Base-by-base conservation (phyloP, 2,888 invertebrate species). In the Parascotia fuliginaria region DNA sequence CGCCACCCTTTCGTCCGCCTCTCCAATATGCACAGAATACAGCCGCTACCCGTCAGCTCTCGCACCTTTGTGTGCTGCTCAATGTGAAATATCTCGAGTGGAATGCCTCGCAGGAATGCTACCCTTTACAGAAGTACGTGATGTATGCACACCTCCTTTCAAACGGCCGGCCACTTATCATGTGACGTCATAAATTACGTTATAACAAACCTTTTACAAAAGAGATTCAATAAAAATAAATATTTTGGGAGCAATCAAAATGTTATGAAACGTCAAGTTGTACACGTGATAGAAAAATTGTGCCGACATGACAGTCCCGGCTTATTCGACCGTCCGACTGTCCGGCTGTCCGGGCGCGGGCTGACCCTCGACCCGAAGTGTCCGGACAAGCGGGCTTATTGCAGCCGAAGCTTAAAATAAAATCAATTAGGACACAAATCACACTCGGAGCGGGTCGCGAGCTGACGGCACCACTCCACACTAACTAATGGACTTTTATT, bases 361-460 rank as follows among this genome's bases (percentile, higher is more conserved):
- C 58, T 46, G 41, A 57, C 63, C 58, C 58, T 57, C 51, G 47
- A 47, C 12, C 13, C 9, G 12, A 13, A 9, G 9, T 13, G 24
- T 11, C 4, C 24, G 15, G 29, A 33, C 33, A 27, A 11, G 13
- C 24, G 28, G 11, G 38, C 12, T 39, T 49, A 49, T 65, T 45
- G 31, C 6, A 42, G 31, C 14, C 19, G 13, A 13, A 33, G 36
- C 61, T 38, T 60, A 46, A 62, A 65, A 55, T 65, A 51, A 46
- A 60, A 65, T 48, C 51, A 55, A 65, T 65, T 62, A 55, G 42
- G 39, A 29, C 5, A 36, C 34, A 27, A 14, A 24, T 19, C 14
- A 13, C 13, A 5, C 0, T 16, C 9, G 27, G 7, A 28, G 9
- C 12, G 11, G 11, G 43, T 9, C 29, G 9, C 19, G 34, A 24